Conservation (phyloP, 2,113 vertebrate genomes). For the Chaenocephalus aceratus region DNA sequence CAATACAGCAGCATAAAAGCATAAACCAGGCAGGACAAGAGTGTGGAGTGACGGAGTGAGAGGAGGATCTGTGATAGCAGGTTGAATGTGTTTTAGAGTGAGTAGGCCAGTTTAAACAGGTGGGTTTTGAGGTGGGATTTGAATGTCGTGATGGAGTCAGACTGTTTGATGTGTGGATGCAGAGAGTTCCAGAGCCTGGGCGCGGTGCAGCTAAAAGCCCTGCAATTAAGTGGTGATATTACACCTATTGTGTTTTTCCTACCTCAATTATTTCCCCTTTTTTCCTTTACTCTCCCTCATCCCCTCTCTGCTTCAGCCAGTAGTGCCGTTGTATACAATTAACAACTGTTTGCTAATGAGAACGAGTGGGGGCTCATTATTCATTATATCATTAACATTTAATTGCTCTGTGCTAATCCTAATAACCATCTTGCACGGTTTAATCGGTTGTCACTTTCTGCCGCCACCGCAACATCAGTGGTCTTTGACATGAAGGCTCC, state of each 20-base stretch:
- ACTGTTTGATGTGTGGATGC: too few species aligned
- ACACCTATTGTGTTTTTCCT: neutral
- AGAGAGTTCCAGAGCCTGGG: too few species aligned
- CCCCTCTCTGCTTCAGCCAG: constrained; percentile 24
- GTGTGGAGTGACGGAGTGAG: too few species aligned
- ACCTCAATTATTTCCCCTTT: neutral
- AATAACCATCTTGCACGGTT: constrained; percentile 68
- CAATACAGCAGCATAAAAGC: too few species aligned
- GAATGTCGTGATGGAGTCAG: too few species aligned
- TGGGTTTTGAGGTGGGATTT: too few species aligned
- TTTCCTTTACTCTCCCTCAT: neutral
- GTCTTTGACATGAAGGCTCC: constrained; percentile 40
- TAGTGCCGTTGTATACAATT: constrained; percentile 53
- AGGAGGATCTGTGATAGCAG: too few species aligned
- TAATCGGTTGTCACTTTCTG: constrained; percentile 66
- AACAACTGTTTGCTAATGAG: constrained; percentile 78
- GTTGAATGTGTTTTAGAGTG: too few species aligned
- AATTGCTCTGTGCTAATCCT: constrained; percentile 75
- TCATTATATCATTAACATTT: constrained; percentile 77
- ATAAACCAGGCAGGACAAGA: too few species aligned
- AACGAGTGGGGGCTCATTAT: constrained; percentile 64
- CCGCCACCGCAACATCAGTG: constrained; percentile 12
- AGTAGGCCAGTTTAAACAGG: too few species aligned
- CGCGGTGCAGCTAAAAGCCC: too few species aligned
- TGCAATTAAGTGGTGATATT: constrained; percentile 34